Conservation (phyloP, 2,888 invertebrate genomes). For the Hoplodrina blanda region DNA sequence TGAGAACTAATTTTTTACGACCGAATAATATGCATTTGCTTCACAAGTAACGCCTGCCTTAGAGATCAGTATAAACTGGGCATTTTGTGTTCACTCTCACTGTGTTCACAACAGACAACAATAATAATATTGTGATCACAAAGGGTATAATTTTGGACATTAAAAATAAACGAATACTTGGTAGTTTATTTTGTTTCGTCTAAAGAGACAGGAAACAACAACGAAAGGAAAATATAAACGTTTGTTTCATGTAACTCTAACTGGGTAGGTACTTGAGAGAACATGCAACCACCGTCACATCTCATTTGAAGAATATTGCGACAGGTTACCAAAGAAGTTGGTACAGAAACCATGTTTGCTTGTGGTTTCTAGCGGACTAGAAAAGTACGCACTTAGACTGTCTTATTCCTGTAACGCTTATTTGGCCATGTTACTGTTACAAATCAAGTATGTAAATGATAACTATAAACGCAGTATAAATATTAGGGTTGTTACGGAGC, state of each 20-base stretch:
- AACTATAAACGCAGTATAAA: conserved; percentile 1
- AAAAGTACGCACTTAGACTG: conserved; percentile 1
- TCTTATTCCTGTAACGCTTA: not conserved
- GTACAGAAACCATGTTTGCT: conserved; percentile 10
- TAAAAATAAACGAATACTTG: conserved; percentile 10
- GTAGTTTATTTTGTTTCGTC: not conserved
- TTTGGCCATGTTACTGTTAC: not conserved
- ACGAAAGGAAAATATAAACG: not conserved
- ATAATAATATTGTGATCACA: conserved; percentile 25
- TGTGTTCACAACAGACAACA: conserved; percentile 5
- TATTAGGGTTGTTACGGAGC: not conserved
- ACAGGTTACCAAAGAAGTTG: conserved; percentile 2
- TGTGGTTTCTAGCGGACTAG: conserved; percentile 20
- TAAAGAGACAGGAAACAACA: not conserved
- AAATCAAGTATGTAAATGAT: not conserved
- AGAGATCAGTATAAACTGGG: conserved; percentile 22
- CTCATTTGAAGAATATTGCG: conserved; percentile 12
- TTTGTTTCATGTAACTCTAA: not conserved
- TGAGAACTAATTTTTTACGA: not conserved
- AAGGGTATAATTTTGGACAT: conserved; percentile 20
- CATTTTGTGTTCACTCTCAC: conserved; percentile 19
- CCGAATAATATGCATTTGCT: not conserved
- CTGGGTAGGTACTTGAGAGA: not conserved
- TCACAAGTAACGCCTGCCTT: not conserved
- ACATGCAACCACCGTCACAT: not conserved